phyloP scores from a whole-genome alignment of 2,888 invertebrate genomes.

The Phoenoteleia sp. region DNA sequence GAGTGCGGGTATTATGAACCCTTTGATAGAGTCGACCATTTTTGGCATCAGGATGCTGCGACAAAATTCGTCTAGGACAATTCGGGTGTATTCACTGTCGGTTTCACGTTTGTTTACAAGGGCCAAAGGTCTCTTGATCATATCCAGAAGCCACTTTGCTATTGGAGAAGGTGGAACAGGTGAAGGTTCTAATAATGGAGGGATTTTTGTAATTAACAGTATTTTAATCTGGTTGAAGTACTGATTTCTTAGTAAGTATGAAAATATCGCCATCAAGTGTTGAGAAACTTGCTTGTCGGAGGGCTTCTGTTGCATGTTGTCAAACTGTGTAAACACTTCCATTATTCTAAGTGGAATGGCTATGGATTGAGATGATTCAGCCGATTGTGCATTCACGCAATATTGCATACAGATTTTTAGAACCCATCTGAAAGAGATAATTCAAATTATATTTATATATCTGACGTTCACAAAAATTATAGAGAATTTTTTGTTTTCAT shows the following conservation, averaged over 20 bases:
- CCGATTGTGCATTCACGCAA: constrained; percentile 84
- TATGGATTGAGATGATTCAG: constrained; percentile 87
- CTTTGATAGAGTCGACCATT: constrained; percentile 90
- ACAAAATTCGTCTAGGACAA: constrained; percentile 88
- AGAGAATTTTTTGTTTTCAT: too few relatives aligned
- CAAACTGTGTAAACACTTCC: constrained; percentile 90
- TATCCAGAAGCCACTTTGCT: constrained; percentile 91
- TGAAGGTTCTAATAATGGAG: constrained; percentile 90
- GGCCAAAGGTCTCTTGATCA: constrained; percentile 92
- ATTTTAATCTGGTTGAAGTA: constrained; percentile 92
- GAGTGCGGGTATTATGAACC: constrained; percentile 91
- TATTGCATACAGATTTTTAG: constrained; percentile 88
- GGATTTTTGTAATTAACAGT: constrained; percentile 90
- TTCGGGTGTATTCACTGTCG: constrained; percentile 87
- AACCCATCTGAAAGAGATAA: constrained; percentile 86
- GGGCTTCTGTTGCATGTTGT: constrained; percentile 83
- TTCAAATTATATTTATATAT: constrained; percentile 75
- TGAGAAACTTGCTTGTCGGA: constrained; percentile 78
- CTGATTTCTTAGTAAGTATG: constrained; percentile 82
- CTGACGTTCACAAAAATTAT: too few relatives aligned
- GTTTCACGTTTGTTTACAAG: constrained; percentile 87
- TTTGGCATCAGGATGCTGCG: constrained; percentile 90
- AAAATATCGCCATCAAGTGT: constrained; percentile 84
- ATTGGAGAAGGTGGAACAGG: constrained; percentile 91
- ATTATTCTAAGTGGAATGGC: constrained; percentile 93